Conservation (phyloP, 64 coral and sea anemone species). For the Montipora capricornis region DNA sequence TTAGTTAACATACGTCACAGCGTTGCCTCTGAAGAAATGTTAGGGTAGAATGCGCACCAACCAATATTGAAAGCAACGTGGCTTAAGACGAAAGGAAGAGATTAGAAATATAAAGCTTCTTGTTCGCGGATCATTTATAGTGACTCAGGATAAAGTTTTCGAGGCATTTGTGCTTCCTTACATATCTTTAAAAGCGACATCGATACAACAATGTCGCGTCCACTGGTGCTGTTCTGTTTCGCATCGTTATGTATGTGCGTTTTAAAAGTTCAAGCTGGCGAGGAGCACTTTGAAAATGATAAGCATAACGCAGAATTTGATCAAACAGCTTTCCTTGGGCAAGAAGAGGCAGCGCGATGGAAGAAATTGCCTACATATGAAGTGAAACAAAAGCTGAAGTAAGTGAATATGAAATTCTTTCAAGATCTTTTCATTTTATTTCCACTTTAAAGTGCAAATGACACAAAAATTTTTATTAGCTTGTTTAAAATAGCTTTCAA, state of each 20-base stretch:
- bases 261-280: background rate
- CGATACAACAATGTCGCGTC: background rate
- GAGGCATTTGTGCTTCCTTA: background rate
- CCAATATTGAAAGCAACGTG: conserved; percentile 38
- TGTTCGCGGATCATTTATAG: background rate
- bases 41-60: conserved; percentile 2
- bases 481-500: no score
- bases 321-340: conserved; percentile 83
- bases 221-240: background rate
- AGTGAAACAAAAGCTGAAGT: conserved; percentile 76
- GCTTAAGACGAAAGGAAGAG: conserved; percentile 15
- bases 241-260: background rate
- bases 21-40: background rate
- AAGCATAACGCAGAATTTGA: conserved; percentile 70
- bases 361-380: conserved; percentile 41
- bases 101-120: background rate
- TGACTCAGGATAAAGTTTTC: background rate
- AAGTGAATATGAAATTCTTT: conserved; percentile 3
- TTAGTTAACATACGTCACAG: background rate
- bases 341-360: conserved; percentile 46
- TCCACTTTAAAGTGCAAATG: background rate
- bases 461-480: no score
- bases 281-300: conserved; percentile 64
- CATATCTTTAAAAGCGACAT: no score
- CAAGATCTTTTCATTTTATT: background rate